Percentiles rank a stretch among this genome's conserved stretches.
Conservation (phyloP, 2,797 vertebrate species). For the Novumbra hubbsi region DNA sequence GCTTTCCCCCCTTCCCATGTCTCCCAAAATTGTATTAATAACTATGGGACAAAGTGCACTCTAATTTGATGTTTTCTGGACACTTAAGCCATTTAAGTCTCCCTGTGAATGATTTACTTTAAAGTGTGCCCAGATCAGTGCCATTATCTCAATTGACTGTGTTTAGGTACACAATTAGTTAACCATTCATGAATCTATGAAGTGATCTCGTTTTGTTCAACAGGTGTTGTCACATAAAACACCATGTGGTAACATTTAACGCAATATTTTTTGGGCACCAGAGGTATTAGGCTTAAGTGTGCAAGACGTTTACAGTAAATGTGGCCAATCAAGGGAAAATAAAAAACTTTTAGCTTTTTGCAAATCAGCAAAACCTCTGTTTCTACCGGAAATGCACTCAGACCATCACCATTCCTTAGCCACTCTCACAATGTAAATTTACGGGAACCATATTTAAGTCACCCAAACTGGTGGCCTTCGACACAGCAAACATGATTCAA, state of each 20-base stretch:
- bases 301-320: not conserved
- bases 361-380: not conserved
- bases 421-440: not conserved
- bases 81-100: not conserved
- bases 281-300: not conserved
- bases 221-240: not conserved
- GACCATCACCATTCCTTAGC: not conserved
- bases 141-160: not conserved
- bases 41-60: not conserved
- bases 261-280: not conserved
- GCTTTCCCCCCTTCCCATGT: not conserved
- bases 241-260: not conserved
- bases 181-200: not conserved
- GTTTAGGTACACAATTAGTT: conserved; percentile 1
- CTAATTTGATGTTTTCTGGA: not conserved
- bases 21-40: not conserved
- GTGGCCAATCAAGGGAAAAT: not conserved
- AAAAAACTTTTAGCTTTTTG: not conserved
- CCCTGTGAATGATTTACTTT: not conserved
- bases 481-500: not conserved
- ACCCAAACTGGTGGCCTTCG: not conserved
- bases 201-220: not conserved
- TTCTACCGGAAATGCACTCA: not conserved
- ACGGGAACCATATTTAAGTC: not conserved
- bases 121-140: not conserved